Evolutionary conservation across 1,140 invertebrate genomes (phyloP).

Genomic region (Wiebesia pumilae): DNA sequence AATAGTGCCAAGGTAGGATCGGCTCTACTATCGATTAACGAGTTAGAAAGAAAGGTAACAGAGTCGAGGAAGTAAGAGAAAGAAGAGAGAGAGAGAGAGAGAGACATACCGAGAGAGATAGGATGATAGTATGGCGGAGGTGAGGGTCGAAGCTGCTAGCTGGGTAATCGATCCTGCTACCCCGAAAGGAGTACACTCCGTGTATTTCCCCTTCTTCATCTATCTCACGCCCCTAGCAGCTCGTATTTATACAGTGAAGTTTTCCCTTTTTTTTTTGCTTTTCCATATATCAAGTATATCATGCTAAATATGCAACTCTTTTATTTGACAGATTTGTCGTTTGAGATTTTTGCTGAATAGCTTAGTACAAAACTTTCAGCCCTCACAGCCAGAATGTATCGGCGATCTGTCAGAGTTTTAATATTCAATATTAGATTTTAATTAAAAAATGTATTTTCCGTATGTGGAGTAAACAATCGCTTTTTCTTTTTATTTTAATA

Average conservation of each 20-base stretch:
- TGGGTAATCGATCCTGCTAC: constrained; percentile 46
- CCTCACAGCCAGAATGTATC: neutral
- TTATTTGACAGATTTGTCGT: neutral
- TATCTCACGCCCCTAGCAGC: neutral
- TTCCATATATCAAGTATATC: neutral
- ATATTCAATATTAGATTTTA: neutral
- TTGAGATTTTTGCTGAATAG: neutral
- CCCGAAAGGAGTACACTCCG: constrained; percentile 38
- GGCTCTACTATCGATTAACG: constrained; percentile 50
- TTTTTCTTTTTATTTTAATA: neutral
- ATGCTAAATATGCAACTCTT: neutral
- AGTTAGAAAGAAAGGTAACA: constrained; percentile 41
- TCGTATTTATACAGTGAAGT: neutral
- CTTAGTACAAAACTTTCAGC: neutral
- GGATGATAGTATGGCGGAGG: neutral
- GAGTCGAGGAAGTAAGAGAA: neutral
- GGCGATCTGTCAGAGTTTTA: neutral
- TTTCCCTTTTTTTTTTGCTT: neutral
- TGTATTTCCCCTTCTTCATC: constrained; percentile 13
- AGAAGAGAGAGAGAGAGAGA: constrained; percentile 3
- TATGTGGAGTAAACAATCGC: neutral
- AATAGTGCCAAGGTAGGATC: constrained; percentile 39
- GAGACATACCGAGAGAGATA: neutral
- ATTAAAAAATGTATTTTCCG: neutral
- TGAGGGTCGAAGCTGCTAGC: constrained; percentile 26